These are phyloP conservation scores for Parazoanthus darwini DNA, from an alignment of 92 coral and sea anemone genomes.

Conservation along the genomic window DNA sequence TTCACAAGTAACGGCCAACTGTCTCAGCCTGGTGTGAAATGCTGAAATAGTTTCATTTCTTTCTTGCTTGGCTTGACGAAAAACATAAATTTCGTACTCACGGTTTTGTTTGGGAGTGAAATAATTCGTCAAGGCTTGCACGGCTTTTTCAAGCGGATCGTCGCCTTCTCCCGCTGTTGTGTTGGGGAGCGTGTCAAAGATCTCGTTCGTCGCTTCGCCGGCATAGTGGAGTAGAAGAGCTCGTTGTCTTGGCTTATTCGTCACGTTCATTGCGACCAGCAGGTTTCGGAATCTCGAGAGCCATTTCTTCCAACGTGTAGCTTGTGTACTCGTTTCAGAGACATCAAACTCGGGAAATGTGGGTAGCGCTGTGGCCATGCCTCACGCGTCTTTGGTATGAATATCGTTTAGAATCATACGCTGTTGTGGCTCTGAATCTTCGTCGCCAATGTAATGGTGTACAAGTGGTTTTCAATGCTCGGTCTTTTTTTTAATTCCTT, in stretches of 20 bases:
- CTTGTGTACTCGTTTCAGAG: neutral
- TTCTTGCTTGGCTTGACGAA: too few species aligned
- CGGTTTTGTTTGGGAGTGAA: too few species aligned
- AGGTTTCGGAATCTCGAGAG: neutral
- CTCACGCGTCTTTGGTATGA: neutral
- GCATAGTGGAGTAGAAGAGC: constrained; percentile 53
- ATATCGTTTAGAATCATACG: too few species aligned
- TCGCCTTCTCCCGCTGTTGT: constrained; percentile 49
- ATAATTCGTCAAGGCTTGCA: constrained; percentile 26
- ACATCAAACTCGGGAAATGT: constrained; percentile 13
- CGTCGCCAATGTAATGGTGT: too few species aligned
- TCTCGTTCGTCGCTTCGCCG: constrained; percentile 66
- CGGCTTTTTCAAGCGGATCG: constrained; percentile 54
- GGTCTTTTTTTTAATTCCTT: too few species aligned
- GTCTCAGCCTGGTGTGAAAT: too few species aligned
- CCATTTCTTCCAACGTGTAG: neutral
- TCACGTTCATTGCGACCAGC: neutral
- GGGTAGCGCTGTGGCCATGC: constrained; percentile 36
- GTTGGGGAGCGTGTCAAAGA: constrained; percentile 48
- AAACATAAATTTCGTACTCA: too few species aligned
- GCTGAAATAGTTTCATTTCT: too few species aligned
- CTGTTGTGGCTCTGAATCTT: too few species aligned
- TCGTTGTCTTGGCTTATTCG: neutral
- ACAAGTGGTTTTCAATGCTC: too few species aligned
- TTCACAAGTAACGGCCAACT: too few species aligned